Percentiles rank a stretch among this genome's conserved stretches.
phyloP scores from a whole-genome alignment of 2,113 vertebrate genomes.

The Gallinago jamesoni region DNA sequence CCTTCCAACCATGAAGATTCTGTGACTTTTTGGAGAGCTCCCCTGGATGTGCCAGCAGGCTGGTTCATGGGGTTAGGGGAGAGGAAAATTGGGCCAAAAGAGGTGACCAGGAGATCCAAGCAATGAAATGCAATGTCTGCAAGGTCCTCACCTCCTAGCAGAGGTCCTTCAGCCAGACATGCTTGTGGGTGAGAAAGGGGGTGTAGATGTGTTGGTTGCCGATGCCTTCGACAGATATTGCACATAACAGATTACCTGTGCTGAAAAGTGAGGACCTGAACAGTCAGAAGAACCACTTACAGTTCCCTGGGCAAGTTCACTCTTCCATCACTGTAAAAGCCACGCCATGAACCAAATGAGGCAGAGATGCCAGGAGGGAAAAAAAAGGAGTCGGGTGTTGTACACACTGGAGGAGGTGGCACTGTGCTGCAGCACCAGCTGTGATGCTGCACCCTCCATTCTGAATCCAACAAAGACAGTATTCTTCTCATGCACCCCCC shows the following conservation, averaged over 20 bases:
- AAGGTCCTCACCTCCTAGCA: neutral
- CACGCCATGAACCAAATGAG: neutral
- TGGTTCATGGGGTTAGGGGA: neutral
- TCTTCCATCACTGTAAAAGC: neutral
- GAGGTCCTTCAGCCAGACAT: neutral
- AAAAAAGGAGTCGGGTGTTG: neutral
- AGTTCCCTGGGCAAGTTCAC: neutral
- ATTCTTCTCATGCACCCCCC: neutral
- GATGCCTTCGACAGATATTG: neutral
- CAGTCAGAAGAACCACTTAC: neutral
- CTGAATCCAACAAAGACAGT: neutral
- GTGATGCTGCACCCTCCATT: accelerated
- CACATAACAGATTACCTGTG: accelerated
- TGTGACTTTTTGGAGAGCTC: neutral
- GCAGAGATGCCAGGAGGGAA: neutral
- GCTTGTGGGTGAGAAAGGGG: neutral
- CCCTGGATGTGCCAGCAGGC: neutral
- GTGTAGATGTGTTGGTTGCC: neutral
- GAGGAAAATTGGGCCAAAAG: neutral
- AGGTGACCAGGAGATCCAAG: neutral
- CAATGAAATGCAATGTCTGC: neutral
- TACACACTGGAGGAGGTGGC: accelerated
- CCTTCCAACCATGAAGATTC: no score
- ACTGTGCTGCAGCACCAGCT: neutral
- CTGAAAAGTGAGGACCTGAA: neutral